Conservation (phyloP, 1,140 invertebrate species). For the Cepaea nemoralis region DNA sequence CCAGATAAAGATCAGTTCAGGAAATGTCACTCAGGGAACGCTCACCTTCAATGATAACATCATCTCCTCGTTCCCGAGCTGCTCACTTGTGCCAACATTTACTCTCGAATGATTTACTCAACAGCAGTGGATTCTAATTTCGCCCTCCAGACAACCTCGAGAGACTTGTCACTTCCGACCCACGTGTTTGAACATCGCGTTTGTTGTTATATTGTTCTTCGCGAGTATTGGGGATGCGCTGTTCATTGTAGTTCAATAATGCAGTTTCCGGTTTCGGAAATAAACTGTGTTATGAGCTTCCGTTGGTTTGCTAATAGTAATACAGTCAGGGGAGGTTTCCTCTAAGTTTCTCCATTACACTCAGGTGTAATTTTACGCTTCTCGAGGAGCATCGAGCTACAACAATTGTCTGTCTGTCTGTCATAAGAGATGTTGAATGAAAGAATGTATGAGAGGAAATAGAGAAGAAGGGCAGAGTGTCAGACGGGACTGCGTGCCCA, state of each 20-base stretch:
- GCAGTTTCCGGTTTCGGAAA: background rate
- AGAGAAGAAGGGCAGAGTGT: too few relatives aligned
- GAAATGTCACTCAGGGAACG: background rate
- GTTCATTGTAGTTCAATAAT: background rate
- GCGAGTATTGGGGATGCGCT: background rate
- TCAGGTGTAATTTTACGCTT: too few relatives aligned
- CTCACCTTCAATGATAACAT: background rate
- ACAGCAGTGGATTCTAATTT: background rate
- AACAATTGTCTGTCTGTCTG: too few relatives aligned
- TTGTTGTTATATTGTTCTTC: constrained; percentile 2
- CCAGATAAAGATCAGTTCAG: background rate
- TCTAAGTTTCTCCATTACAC: too few relatives aligned
- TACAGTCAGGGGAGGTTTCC: too few relatives aligned
- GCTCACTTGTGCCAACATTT: constrained; percentile 1
- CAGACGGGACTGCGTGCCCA: too few relatives aligned
- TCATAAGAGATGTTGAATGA: too few relatives aligned
- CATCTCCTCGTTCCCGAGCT: background rate
- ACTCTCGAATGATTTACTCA: background rate
- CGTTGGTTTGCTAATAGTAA: too few relatives aligned
- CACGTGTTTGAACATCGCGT: background rate
- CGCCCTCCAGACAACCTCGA: background rate
- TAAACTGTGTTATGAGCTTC: background rate
- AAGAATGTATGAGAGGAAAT: too few relatives aligned
- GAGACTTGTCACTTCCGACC: background rate
- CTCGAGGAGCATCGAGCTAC: too few relatives aligned